Evolutionary conservation across 2,797 vertebrate species (phyloP).

Genomic region (Dallia pectoralis): DNA sequence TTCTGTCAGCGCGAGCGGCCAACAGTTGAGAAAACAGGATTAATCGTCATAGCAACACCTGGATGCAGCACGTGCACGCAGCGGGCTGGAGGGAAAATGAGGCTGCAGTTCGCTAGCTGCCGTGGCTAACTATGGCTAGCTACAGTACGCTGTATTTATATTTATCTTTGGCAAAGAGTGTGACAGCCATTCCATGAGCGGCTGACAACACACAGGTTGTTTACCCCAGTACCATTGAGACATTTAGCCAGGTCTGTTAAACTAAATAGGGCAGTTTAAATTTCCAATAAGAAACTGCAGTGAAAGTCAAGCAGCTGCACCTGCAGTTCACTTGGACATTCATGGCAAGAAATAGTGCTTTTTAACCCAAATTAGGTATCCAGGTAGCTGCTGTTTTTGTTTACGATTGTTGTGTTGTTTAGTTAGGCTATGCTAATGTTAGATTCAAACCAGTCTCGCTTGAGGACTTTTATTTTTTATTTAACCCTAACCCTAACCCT

Average conservation of each 20-base stretch:
- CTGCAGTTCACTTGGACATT: too few species aligned
- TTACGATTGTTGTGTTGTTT: too few species aligned
- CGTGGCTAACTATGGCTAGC: constrained; percentile 31
- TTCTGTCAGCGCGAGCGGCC: constrained; percentile 48
- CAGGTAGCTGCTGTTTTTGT: too few species aligned
- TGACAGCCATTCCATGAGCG: constrained; percentile 38
- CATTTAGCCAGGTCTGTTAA: constrained; percentile 34
- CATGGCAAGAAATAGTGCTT: too few species aligned
- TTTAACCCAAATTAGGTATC: too few species aligned
- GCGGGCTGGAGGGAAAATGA: constrained; percentile 33
- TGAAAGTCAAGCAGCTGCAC: too few species aligned
- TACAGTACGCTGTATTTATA: constrained; percentile 59
- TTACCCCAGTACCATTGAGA: constrained; percentile 37
- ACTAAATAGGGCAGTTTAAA: constrained; percentile 42
- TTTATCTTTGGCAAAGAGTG: constrained; percentile 60
- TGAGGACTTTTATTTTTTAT: too few species aligned
- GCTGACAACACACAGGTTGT: constrained; percentile 33
- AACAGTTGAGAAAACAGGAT: constrained; percentile 65
- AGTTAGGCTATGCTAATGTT: too few species aligned
- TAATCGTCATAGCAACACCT: constrained; percentile 67
- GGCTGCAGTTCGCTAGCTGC: constrained; percentile 14
- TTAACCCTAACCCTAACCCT: too few species aligned
- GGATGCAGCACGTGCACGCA: constrained; percentile 54
- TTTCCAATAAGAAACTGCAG: constrained; percentile 16
- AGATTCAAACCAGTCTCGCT: too few species aligned